A percentile compares a stretch with the other conserved stretches of the same genome.
These are phyloP conservation scores for Falcaria lacertinaria DNA, from an alignment of 2,888 invertebrate species.

Conservation along the genomic window DNA sequence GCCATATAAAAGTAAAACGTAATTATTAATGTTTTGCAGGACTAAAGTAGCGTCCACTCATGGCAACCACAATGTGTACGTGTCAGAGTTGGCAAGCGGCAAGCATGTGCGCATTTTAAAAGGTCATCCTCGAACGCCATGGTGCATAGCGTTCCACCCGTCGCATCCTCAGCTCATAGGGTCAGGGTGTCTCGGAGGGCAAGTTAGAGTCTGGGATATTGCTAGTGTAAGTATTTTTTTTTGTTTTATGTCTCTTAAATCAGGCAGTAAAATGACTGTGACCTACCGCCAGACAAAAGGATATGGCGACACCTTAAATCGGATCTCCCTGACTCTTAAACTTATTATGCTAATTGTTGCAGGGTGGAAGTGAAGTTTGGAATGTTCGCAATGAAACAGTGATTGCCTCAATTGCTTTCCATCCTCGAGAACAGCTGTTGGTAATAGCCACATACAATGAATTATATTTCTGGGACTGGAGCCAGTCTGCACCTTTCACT, in stretches of 20 bases:
- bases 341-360: conserved; percentile 8
- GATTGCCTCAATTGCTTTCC: conserved; percentile 92
- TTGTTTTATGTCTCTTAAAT: too few relatives aligned
- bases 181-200: conserved; percentile 92
- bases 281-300: too few relatives aligned
- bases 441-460: conserved; percentile 93
- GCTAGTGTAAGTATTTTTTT: conserved; percentile 70
- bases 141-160: conserved; percentile 95
- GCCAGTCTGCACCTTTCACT: conserved; percentile 86
- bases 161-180: conserved; percentile 90
- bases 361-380: conserved; percentile 94
- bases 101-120: conserved; percentile 87
- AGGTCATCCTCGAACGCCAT: conserved; percentile 93
- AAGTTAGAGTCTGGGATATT: conserved; percentile 93
- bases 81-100: conserved; percentile 88
- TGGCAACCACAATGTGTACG: conserved; percentile 93
- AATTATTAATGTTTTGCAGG: conserved; percentile 61
- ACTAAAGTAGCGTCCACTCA: conserved; percentile 92
- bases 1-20: too few relatives aligned
- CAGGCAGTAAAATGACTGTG: neutral
- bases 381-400: conserved; percentile 85
- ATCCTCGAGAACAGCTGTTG: conserved; percentile 88
- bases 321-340: too few relatives aligned
- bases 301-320: too few relatives aligned
- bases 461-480: conserved; percentile 95